phyloP scores from a whole-genome alignment of 2,888 invertebrate genomes.

The Andricus quercusramuli region DNA sequence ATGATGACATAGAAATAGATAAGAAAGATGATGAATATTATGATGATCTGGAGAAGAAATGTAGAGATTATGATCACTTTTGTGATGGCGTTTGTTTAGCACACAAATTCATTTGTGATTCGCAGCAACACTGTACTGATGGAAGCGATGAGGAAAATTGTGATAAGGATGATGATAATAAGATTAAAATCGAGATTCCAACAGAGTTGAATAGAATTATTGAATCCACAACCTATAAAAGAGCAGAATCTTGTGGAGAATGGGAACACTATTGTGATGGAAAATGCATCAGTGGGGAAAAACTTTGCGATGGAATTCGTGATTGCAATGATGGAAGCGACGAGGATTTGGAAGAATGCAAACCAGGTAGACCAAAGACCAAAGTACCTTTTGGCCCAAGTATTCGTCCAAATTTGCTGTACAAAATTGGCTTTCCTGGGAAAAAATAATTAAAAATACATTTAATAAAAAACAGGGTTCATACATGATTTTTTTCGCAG shows the following conservation, averaged over 20 bases:
- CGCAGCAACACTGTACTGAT: conserved; percentile 18
- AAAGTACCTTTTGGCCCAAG: conserved; percentile 22
- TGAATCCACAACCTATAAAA: conserved; percentile 7
- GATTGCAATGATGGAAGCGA: conserved; percentile 83
- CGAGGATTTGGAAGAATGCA: conserved; percentile 76
- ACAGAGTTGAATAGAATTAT: background rate
- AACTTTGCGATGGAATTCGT: conserved; percentile 81
- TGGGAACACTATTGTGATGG: conserved; percentile 78
- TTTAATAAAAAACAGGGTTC: background rate
- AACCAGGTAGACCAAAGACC: conserved; percentile 55
- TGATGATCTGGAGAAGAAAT: background rate
- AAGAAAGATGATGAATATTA: conserved; percentile 35
- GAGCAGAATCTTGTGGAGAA: conserved; percentile 29
- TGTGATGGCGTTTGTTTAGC: background rate
- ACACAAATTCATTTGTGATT: background rate
- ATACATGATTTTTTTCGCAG: conserved; percentile 5
- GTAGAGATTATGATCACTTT: conserved; percentile 31
- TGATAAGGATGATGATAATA: conserved; percentile 60
- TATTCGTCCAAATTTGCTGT: conserved; percentile 48
- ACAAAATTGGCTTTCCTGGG: conserved; percentile 51
- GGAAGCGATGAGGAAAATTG: conserved; percentile 32
- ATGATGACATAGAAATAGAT: conserved; percentile 8
- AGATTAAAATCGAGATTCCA: conserved; percentile 60
- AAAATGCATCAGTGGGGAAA: conserved; percentile 79
- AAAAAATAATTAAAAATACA: conserved; percentile 6